Conservation (phyloP, 2,888 invertebrate species). For the Peribatodes rhomboidaria region DNA sequence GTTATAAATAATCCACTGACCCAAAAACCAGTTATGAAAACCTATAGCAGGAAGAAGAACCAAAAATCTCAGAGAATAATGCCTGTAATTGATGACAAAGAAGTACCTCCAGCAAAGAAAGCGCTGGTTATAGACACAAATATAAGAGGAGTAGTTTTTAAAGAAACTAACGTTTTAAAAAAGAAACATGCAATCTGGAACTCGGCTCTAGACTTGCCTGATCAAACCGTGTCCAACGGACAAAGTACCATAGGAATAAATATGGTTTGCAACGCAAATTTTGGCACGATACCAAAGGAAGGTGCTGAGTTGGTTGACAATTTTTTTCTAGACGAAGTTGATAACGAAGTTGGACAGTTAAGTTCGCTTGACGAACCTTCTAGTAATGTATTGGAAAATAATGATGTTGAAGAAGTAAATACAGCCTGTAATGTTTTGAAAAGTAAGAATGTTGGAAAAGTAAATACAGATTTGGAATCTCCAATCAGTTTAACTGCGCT, state of each 20-base stretch:
- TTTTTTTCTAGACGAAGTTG: not conserved
- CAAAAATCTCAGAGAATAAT: slow-evolving; percentile 1
- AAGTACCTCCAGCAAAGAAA: not conserved
- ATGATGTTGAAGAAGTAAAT: not conserved
- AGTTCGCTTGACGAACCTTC: not conserved
- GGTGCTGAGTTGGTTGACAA: not conserved
- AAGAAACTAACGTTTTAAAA: not conserved
- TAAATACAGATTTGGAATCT: not conserved
- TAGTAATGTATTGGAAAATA: not conserved
- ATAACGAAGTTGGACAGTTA: not conserved
- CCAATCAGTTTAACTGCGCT: not conserved
- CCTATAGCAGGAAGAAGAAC: not conserved
- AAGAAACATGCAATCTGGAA: not conserved
- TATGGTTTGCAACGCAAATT: not conserved
- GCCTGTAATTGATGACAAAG: not conserved
- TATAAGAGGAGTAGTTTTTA: not conserved
- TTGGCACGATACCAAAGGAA: not conserved
- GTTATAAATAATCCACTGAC: not conserved
- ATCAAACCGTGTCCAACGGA: not conserved
- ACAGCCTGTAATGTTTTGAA: not conserved
- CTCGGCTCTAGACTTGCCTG: slow-evolving; percentile 1
- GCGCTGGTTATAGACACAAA: not conserved
- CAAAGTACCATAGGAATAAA: not conserved
- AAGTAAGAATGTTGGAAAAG: not conserved
- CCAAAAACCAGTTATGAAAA: not conserved